Percentiles rank a stretch among this genome's conserved stretches.
phyloP scores from a whole-genome alignment of 1,140 invertebrate genomes.

The Penaeus vannamei region DNA sequence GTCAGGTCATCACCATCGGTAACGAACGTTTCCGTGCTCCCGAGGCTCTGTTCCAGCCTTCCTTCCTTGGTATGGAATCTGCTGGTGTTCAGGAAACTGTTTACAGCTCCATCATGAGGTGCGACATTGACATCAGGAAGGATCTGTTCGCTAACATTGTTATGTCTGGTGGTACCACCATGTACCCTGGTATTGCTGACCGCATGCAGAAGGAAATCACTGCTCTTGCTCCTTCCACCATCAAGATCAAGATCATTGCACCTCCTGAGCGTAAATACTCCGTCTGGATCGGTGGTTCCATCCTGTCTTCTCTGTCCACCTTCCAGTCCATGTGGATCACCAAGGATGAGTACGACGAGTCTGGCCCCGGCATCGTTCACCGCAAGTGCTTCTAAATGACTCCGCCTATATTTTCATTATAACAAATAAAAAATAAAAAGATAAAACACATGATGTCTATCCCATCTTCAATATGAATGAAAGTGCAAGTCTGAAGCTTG shows the following conservation, averaged over 20 bases:
- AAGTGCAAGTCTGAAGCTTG: too few relatives aligned
- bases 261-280: conserved; percentile 72
- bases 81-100: conserved; percentile 72
- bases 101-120: conserved; percentile 80
- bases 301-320: conserved; percentile 87
- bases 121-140: conserved; percentile 76
- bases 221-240: conserved; percentile 75
- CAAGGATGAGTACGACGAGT: too few relatives aligned
- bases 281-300: conserved; percentile 91
- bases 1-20: conserved; percentile 14
- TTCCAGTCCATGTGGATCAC: conserved; percentile 77
- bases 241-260: conserved; percentile 78
- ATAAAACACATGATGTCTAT: too few relatives aligned
- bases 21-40: conserved; percentile 68
- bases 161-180: conserved; percentile 78
- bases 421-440: too few relatives aligned
- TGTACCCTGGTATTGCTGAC: conserved; percentile 78
- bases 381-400: too few relatives aligned
- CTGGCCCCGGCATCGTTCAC: too few relatives aligned
- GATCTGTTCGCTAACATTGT: conserved; percentile 76
- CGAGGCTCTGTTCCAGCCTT: conserved; percentile 81
- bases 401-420: too few relatives aligned
- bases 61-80: conserved; percentile 75
- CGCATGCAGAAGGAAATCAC: conserved; percentile 77
- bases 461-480: too few relatives aligned